phyloP scores from a whole-genome alignment of 2,113 vertebrate species.

The Gambusia holbrooki region DNA sequence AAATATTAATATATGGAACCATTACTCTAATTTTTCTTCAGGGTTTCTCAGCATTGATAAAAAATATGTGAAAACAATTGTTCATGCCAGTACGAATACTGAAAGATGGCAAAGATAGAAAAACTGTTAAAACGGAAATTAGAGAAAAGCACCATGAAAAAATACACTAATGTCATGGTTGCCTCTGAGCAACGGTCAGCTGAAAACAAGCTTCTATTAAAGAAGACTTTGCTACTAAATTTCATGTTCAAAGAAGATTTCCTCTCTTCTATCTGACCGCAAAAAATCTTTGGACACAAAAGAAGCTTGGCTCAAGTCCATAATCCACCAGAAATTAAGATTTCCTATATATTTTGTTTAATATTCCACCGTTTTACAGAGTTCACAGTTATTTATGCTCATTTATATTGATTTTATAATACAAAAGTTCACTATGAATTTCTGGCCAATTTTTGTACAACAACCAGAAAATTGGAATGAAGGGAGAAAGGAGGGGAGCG shows the following conservation, averaged over 20 bases:
- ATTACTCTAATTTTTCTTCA: slow-evolving; percentile 44
- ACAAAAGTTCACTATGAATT: neutral
- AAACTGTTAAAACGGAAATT: neutral
- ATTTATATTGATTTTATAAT: neutral
- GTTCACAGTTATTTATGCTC: neutral
- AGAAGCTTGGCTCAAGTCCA: neutral
- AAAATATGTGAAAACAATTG: neutral
- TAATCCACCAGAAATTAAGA: slow-evolving; percentile 3
- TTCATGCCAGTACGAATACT: neutral
- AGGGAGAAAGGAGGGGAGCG: too few species aligned
- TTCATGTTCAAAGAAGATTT: slow-evolving; percentile 4
- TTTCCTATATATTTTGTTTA: neutral
- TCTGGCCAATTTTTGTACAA: too few species aligned
- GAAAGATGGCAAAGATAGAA: neutral
- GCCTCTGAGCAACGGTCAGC: neutral
- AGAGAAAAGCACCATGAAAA: neutral
- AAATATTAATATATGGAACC: slow-evolving; percentile 35
- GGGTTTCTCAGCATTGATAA: slow-evolving; percentile 11
- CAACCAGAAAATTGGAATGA: too few species aligned
- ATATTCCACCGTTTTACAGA: neutral
- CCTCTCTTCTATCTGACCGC: neutral
- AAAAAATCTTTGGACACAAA: slow-evolving; percentile 6
- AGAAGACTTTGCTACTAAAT: neutral
- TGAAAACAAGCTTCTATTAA: slow-evolving; percentile 6
- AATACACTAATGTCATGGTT: neutral